These are phyloP conservation scores for Tenualosa ilisha DNA, from an alignment of 2,797 vertebrate genomes.

Conservation along the genomic window DNA sequence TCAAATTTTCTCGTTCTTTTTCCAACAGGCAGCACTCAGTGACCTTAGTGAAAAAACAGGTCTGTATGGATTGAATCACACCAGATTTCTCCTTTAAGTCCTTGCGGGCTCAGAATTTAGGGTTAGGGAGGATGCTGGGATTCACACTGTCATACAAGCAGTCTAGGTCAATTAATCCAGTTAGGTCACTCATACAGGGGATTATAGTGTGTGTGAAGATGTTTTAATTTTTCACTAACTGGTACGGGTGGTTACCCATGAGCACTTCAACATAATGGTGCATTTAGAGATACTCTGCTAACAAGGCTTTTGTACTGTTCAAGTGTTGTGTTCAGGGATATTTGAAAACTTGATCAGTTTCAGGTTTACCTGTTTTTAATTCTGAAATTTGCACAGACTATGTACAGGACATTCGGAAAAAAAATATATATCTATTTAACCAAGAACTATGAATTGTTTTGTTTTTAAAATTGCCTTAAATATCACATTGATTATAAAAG, in stretches of 20 bases:
- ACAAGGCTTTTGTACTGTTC: slow-evolving; percentile 35
- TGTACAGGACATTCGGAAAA: slow-evolving; percentile 37
- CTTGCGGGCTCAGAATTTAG: too few species aligned
- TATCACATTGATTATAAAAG: not conserved
- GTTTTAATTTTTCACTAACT: slow-evolving; percentile 21
- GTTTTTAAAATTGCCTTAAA: slow-evolving; percentile 6
- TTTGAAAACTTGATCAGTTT: slow-evolving; percentile 20
- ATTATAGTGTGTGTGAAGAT: not conserved
- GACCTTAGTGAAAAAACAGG: too few species aligned
- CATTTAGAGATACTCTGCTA: slow-evolving; percentile 28
- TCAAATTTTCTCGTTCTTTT: too few species aligned
- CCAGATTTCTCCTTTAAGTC: too few species aligned
- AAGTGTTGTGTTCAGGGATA: slow-evolving; percentile 50
- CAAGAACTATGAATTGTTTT: not conserved
- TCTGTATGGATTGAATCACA: too few species aligned
- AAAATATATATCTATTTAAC: not conserved
- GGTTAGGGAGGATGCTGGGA: too few species aligned
- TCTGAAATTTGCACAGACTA: slow-evolving; percentile 44
- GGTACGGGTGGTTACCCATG: not conserved
- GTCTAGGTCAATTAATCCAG: not conserved
- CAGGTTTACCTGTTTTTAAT: slow-evolving; percentile 44
- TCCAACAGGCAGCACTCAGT: too few species aligned
- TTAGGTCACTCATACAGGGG: not conserved
- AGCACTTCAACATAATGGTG: slow-evolving; percentile 10
- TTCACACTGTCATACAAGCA: too few species aligned